Conservation (phyloP, 2,888 invertebrate species). For the Slavum lentiscoides region DNA sequence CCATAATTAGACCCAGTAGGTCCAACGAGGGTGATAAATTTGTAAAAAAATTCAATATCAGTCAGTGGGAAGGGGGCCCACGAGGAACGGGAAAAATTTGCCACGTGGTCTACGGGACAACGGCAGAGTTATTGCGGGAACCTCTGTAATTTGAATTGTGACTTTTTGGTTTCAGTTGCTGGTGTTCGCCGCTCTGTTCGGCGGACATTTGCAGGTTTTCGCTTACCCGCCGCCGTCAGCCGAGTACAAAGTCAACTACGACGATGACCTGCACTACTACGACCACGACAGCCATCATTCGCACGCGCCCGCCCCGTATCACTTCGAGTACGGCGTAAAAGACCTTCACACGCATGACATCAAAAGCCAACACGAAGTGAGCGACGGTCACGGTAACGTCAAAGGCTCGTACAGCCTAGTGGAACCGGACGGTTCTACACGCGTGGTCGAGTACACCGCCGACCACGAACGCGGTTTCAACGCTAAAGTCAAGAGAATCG, state of each 20-base stretch:
- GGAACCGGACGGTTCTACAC: conserved; percentile 23
- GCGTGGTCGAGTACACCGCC: conserved; percentile 28
- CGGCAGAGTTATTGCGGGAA: too few relatives aligned
- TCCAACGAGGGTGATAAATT: too few relatives aligned
- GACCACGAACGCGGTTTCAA: conserved; percentile 28
- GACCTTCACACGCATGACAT: conserved; percentile 23
- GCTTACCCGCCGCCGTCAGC: conserved; percentile 1
- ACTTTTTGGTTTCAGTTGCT: background rate
- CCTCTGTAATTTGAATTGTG: too few relatives aligned
- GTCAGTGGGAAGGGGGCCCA: too few relatives aligned
- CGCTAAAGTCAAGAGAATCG: conserved; percentile 24
- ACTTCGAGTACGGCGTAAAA: conserved; percentile 31
- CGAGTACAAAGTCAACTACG: background rate
- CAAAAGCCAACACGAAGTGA: conserved; percentile 22
- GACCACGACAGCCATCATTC: background rate
- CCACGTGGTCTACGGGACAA: too few relatives aligned
- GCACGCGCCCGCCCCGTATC: background rate
- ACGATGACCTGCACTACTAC: background rate
- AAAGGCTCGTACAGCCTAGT: background rate
- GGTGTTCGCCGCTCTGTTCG: conserved; percentile 7
- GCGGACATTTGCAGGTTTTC: background rate
- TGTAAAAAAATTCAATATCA: too few relatives aligned
- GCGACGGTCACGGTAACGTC: conserved; percentile 30
- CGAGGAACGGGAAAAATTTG: too few relatives aligned
- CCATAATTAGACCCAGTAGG: too few relatives aligned